These are phyloP conservation scores for Apodemia zela DNA, from an alignment of 2,888 invertebrate genomes.

Conservation along the genomic window DNA sequence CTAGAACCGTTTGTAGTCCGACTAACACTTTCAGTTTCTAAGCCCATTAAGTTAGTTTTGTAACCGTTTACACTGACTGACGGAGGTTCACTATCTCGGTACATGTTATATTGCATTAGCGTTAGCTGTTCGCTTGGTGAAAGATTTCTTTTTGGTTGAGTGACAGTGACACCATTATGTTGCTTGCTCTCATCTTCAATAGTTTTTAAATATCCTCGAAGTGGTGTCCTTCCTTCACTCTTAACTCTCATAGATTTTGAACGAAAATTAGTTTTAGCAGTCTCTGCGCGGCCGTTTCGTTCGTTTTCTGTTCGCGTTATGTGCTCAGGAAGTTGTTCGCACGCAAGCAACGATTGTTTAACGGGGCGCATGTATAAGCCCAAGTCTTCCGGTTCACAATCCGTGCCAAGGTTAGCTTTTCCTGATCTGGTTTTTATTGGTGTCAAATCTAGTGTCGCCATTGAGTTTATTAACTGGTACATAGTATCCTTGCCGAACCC, in stretches of 20 bases:
- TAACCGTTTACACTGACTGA: slow-evolving; percentile 47
- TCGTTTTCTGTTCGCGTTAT: slow-evolving; percentile 59
- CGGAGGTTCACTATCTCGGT: slow-evolving; percentile 56
- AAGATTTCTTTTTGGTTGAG: slow-evolving; percentile 75
- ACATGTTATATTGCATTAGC: slow-evolving; percentile 73
- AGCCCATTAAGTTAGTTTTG: slow-evolving; percentile 57
- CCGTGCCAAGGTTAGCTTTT: slow-evolving; percentile 54
- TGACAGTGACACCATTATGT: slow-evolving; percentile 70
- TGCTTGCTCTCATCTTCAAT: slow-evolving; percentile 49
- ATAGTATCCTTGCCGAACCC: slow-evolving; percentile 50
- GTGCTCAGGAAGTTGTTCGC: slow-evolving; percentile 69
- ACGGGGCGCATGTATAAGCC: slow-evolving; percentile 70
- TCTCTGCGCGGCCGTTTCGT: slow-evolving; percentile 66
- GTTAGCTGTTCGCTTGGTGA: slow-evolving; percentile 76
- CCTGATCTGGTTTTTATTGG: slow-evolving; percentile 61
- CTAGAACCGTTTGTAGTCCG: slow-evolving; percentile 69
- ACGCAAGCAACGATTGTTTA: slow-evolving; percentile 68
- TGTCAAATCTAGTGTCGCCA: slow-evolving; percentile 69
- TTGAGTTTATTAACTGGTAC: slow-evolving; percentile 71
- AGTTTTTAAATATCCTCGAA: slow-evolving; percentile 62
- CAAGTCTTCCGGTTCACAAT: slow-evolving; percentile 70
- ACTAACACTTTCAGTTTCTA: slow-evolving; percentile 70
- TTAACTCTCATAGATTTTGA: slow-evolving; percentile 76
- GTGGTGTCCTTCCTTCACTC: slow-evolving; percentile 72
- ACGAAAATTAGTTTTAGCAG: slow-evolving; percentile 69